Evolutionary conservation across 2,888 invertebrate species (phyloP).

Genomic region (Conchocele bisecta): DNA sequence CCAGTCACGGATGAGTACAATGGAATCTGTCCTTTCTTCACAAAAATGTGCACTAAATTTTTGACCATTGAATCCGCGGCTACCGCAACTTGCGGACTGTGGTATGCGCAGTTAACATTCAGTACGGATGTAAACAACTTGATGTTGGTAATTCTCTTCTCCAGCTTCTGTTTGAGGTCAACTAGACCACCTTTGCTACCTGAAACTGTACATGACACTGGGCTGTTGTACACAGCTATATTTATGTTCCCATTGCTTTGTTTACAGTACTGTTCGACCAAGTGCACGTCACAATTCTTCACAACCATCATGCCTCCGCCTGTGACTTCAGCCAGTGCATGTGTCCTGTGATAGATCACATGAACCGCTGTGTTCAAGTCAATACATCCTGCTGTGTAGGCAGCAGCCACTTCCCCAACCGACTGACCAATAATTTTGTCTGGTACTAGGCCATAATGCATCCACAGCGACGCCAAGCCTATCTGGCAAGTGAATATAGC

Average conservation of each 20-base stretch:
- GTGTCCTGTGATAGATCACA: slow-evolving; percentile 67
- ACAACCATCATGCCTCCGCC: slow-evolving; percentile 70
- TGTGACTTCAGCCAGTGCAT: slow-evolving; percentile 46
- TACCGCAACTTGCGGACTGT: slow-evolving; percentile 2
- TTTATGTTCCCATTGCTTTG: background rate
- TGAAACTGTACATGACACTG: slow-evolving; percentile 36
- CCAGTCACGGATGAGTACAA: slow-evolving; percentile 65
- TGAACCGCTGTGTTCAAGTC: slow-evolving; percentile 62
- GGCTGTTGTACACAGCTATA: slow-evolving; percentile 44
- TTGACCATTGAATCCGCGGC: background rate
- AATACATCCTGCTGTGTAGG: slow-evolving; percentile 55
- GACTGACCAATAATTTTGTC: slow-evolving; percentile 69
- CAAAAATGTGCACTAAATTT: background rate
- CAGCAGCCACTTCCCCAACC: slow-evolving; percentile 73
- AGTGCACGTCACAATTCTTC: slow-evolving; percentile 19
- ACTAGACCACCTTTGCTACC: slow-evolving; percentile 2
- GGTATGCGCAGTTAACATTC: slow-evolving; percentile 21
- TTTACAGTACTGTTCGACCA: slow-evolving; percentile 27
- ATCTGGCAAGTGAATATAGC: slow-evolving; percentile 70
- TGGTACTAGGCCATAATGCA: slow-evolving; percentile 58
- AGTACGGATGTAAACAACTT: slow-evolving; percentile 6
- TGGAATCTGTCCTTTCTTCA: background rate
- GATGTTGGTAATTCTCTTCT: no score
- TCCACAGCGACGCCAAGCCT: slow-evolving; percentile 60
- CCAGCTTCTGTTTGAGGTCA: slow-evolving; percentile 3